Evolutionary conservation across 64 coral and sea anemone species (phyloP), one percentile per base, ranked within the genome.

Genomic region (Platygyra sinensis): DNA sequence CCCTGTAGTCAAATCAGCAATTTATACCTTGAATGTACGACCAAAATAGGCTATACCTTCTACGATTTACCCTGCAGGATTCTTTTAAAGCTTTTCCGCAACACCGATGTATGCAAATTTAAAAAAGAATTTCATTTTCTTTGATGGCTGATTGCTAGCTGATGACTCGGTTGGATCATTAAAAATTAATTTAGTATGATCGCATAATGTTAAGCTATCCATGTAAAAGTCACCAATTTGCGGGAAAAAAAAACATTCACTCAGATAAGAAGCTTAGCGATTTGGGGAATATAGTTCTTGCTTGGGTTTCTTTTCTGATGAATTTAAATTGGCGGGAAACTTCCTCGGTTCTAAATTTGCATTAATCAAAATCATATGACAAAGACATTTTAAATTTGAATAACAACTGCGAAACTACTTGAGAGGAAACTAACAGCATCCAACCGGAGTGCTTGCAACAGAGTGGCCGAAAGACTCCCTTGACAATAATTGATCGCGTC

Each of bases 181-280:
- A 83, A 83, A 83, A 83, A 83, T 83, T 83, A 83, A 83, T 83
- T 13, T 7, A 2, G 30, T 69, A 64, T 15, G 59, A 64, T 83
- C 18, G 25, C 10, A 60, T 31, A 42, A 83, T 18, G 22, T 65
- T 29, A 69, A 69, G 24, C 65, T n/a, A 25, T 11, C 8, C 25
- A 69, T 25, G 25, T 1, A 69, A 69, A 28, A 59, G 10, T 28
- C 20, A 46, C 20, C 25, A 9, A 9, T 19, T 24, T 67, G 5
- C 22, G n/a, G 22, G 8, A 29, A 29, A 69, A 27, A n/a, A n/a
- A 69, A 10, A 1, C 11, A 25, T 11, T 69, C 29, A 11, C 63
- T 8, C 22, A n/a, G 10, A 8, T 27, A 69, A 69, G 8, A 69
- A 24, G 25, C 54, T 57, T 9, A 15, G 15, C 15, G 54, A 12